A percentile compares a stretch with the other conserved stretches of the same genome.
These are phyloP conservation scores for Cryptops parisi DNA, from an alignment of 2,888 invertebrate species.

Conservation along the genomic window DNA sequence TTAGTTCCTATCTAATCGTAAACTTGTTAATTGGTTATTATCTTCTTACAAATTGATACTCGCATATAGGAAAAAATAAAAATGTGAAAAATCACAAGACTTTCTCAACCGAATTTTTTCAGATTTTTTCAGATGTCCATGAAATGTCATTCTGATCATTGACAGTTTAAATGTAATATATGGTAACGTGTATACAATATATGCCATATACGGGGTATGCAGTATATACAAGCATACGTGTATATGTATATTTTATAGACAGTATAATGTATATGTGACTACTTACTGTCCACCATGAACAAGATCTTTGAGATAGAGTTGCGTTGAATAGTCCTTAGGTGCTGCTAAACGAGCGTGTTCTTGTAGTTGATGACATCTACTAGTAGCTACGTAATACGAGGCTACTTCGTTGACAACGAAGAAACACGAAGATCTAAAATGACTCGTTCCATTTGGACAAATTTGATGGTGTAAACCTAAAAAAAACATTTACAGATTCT, in stretches of 20 bases:
- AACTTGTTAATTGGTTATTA: too few species aligned
- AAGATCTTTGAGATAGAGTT: conserved; percentile 6
- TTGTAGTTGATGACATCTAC: not conserved
- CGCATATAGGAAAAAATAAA: not conserved
- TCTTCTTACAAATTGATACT: too few species aligned
- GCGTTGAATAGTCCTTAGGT: conserved; percentile 7
- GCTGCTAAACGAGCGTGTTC: conserved; percentile 8
- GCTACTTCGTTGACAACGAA: not conserved
- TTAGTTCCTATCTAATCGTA: too few species aligned
- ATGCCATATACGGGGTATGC: conserved; percentile 2
- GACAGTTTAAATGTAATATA: not conserved
- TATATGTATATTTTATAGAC: too few species aligned
- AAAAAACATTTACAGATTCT: too few species aligned
- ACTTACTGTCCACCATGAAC: conserved; percentile 4
- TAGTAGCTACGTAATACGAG: not conserved
- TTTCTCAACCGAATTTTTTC: not conserved
- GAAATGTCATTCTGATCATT: not conserved
- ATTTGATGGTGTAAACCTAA: too few species aligned
- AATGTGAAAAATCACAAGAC: not conserved
- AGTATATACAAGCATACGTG: too few species aligned
- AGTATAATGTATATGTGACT: not conserved
- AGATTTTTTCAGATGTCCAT: not conserved
- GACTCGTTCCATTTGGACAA: conserved; percentile 3
- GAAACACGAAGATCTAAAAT: conserved; percentile 1
- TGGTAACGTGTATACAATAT: conserved; percentile 4